Base-by-base conservation (phyloP, 2,888 invertebrate genomes). In the Molanna angustata region DNA sequence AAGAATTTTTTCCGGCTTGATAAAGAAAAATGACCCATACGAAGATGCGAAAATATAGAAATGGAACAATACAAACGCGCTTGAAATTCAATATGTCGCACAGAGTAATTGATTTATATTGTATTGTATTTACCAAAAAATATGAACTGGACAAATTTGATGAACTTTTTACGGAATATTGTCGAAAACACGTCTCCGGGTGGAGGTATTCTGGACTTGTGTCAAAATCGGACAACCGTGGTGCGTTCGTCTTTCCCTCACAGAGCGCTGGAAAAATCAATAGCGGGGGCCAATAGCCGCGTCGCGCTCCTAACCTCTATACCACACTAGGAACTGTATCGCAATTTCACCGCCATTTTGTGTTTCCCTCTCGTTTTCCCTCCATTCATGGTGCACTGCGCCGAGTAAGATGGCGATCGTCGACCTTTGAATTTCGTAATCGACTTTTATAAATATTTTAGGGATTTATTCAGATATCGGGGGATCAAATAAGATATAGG, bases 251-350 rank as follows among this genome's bases (percentile, higher is more conserved):
- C 19, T 49, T 42, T 49, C 32, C 27, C 33, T 37, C 19, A 14
- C 46, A 35, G 9, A 4, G 4, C 35, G 17, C 35, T 44, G 46
- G 43, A 39, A 57, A 57, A 57, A 57, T 57, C 57, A 57, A 57
- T 57, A 57, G 44, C 37, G 27, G 32, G 50, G 58, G 58, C 57
- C 58, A 58, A 58, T 58, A 55, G 58, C 55, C 54, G 57, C 45
- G 40, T 35, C 53, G 53, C 33, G 55, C 50, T 50, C 50, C 54
- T 58, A 58, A 58, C 58, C 58, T 58, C 52, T 42, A 58, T 17
- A 41, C 41, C 44, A 49, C 48, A 46, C 17, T 45, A 49, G 49
- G 50, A 53, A 53, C 55, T 52, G 39, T 49, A 39, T 46, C 54
- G 49, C 22, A 31, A 45, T 50, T 50, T 33, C 21, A 42, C 17